These are phyloP conservation scores for Chelonoidis abingdonii DNA, from an alignment of 2,113 vertebrate species.

Conservation along the genomic window DNA sequence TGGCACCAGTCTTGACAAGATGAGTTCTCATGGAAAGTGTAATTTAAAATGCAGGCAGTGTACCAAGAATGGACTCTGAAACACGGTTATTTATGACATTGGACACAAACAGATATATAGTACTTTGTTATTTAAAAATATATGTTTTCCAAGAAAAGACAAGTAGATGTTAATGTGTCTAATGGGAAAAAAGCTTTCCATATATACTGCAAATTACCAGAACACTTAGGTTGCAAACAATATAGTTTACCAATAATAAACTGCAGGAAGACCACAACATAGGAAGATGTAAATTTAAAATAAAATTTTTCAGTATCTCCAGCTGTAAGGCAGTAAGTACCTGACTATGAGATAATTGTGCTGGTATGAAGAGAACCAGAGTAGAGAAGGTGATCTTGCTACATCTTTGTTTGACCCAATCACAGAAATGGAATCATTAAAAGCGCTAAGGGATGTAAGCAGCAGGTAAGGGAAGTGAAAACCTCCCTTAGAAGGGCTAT, in stretches of 20 bases:
- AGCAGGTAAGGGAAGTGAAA: not conserved
- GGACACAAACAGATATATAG: not conserved
- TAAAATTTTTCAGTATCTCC: not conserved
- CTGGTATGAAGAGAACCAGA: not conserved
- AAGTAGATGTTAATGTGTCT: not conserved
- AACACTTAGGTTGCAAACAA: not conserved
- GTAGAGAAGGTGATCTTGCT: not conserved
- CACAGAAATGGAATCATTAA: not conserved
- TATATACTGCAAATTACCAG: not conserved
- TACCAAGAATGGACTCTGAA: not conserved
- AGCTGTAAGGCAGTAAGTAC: not conserved
- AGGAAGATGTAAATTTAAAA: not conserved
- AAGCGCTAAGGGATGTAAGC: fast-evolving
- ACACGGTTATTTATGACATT: not conserved
- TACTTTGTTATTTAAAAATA: not conserved
- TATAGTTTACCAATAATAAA: not conserved
- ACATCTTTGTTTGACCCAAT: not conserved
- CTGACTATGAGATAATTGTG: not conserved
- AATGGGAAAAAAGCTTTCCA: not conserved
- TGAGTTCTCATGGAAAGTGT: constrained; percentile 3
- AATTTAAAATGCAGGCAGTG: constrained; percentile 42
- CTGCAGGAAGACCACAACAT: not conserved
- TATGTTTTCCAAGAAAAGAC: not conserved
- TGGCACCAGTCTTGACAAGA: constrained; percentile 3
- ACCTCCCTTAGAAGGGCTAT: not conserved